phyloP scores from a whole-genome alignment of 2,888 invertebrate genomes.

The Tortrix viridana region DNA sequence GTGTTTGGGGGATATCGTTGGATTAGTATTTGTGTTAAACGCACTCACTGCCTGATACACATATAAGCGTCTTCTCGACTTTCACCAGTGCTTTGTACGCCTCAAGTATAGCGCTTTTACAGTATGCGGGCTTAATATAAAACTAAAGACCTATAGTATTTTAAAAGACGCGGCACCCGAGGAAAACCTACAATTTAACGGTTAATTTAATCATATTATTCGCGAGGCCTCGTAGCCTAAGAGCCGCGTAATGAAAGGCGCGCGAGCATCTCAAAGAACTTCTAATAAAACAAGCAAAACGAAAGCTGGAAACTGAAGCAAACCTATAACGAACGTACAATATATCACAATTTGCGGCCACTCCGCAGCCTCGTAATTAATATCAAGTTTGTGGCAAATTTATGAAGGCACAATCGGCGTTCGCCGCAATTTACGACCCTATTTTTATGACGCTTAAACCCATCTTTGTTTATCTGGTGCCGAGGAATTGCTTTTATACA shows the following conservation, averaged over 20 bases:
- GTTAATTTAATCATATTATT: conserved; percentile 10
- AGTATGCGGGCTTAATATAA: too few relatives aligned
- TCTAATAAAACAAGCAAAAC: conserved; percentile 34
- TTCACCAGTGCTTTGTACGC: too few relatives aligned
- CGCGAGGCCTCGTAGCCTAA: conserved; percentile 24
- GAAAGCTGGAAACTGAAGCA: conserved; percentile 29
- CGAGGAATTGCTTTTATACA: conserved; percentile 44
- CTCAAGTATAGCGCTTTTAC: too few relatives aligned
- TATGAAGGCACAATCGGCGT: conserved; percentile 49
- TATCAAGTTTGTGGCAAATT: conserved; percentile 77
- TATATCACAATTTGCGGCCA: conserved; percentile 71
- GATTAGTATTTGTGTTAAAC: too few relatives aligned
- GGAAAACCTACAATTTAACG: too few relatives aligned
- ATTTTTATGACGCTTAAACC: conserved; percentile 39
- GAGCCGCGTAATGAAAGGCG: conserved; percentile 12
- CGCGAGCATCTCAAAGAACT: conserved; percentile 24
- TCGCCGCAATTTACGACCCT: conserved; percentile 51
- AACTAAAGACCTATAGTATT: too few relatives aligned
- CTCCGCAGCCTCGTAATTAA: conserved; percentile 71
- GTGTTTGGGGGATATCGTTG: too few relatives aligned
- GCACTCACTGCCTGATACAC: too few relatives aligned
- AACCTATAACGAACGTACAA: conserved; percentile 52
- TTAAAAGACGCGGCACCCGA: too few relatives aligned
- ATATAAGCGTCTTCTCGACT: too few relatives aligned
- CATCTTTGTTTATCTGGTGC: conserved; percentile 23